Evolutionary conservation across 2,113 vertebrate species (phyloP), one percentile per base, ranked within the genome.

Genomic region (Pangasianodon gigas): DNA sequence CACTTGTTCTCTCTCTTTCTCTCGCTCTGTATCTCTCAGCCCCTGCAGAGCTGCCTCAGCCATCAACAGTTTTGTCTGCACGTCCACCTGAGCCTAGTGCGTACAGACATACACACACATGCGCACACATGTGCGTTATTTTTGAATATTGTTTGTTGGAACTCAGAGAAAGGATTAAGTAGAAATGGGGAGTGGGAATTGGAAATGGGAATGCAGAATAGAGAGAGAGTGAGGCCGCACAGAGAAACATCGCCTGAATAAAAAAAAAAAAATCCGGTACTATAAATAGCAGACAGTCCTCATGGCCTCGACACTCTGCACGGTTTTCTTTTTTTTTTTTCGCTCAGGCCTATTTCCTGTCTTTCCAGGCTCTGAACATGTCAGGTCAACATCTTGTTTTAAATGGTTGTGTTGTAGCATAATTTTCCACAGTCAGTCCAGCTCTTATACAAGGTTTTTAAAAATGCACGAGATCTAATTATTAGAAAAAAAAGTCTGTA

Each of bases 211-310:
- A 77, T 86, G 44, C 10, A 84, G 37, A 56, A 60, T 8, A 84
- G 46, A 65, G 46, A 32, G 62, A 89, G 84, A 88, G 90, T 85
- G 81, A 89, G 77, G 51, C 52, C 9, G 62, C 80, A 84, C 37
- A 71, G 81, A 69, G 89, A 86, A 86, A 84, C 69, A 75, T 86
- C 7, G 56, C 21, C 82, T 84, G 82, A 82, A 87, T 77, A 84
- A 60, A 86, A 52, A 81, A 44, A 96, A 96, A 95, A 95, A 95
- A 95, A 95, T 93, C 85, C 88, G 90, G 85, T n/a, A 83, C 95
- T 96, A 96, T 95, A 95, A 96, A 96, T 96, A 96, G 94, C 91
- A 92, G 87, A 41, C 89, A 90, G 88, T 95, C 92, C 94, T 94
- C 90, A 90, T 93, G 92, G 92, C 90, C 91, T 94, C 89, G 89